Percentiles rank a stretch among this genome's conserved stretches.
Conservation (phyloP, 2,888 invertebrate genomes). For the Netelia virgata region DNA sequence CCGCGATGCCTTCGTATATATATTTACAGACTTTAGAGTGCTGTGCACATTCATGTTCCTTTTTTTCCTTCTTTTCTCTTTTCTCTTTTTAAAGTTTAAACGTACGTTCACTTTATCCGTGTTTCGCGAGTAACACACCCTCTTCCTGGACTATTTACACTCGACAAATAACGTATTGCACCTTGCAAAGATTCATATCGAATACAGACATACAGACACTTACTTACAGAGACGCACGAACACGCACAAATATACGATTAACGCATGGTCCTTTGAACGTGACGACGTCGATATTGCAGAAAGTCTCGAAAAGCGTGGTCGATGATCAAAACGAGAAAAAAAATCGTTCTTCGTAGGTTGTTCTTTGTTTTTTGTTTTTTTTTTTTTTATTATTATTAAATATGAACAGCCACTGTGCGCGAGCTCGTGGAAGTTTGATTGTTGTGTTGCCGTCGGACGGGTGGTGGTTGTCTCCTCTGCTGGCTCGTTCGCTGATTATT, state of each 20-base stretch:
- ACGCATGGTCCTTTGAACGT: slow-evolving; percentile 41
- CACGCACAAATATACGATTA: slow-evolving; percentile 39
- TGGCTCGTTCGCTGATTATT: slow-evolving; percentile 87
- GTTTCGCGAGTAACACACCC: slow-evolving; percentile 65
- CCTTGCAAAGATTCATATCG: slow-evolving; percentile 64
- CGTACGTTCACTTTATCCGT: slow-evolving; percentile 54
- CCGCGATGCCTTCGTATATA: slow-evolving; percentile 44
- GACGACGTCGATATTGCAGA: slow-evolving; percentile 63
- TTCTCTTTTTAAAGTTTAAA: slow-evolving; percentile 37
- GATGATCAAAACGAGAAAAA: slow-evolving; percentile 51
- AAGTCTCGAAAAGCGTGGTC: slow-evolving; percentile 68
- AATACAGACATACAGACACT: slow-evolving; percentile 53
- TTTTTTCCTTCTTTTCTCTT: slow-evolving; percentile 25
- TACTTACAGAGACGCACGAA: slow-evolving; percentile 56
- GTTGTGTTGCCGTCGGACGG: slow-evolving; percentile 84
- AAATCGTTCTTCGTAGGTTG: background rate
- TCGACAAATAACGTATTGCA: slow-evolving; percentile 73
- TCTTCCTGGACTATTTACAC: slow-evolving; percentile 75
- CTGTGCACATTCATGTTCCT: slow-evolving; percentile 65
- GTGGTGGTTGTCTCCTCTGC: slow-evolving; percentile 86
- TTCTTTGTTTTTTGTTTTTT: too few relatives aligned
- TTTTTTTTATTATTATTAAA: too few relatives aligned
- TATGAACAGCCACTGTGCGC: slow-evolving; percentile 92
- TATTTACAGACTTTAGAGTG: slow-evolving; percentile 78
- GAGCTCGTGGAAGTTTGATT: slow-evolving; percentile 87